Percentiles rank a stretch among this genome's conserved stretches.
These are phyloP conservation scores for Lacerta agilis DNA, from an alignment of 2,797 vertebrate genomes.

Conservation along the genomic window DNA sequence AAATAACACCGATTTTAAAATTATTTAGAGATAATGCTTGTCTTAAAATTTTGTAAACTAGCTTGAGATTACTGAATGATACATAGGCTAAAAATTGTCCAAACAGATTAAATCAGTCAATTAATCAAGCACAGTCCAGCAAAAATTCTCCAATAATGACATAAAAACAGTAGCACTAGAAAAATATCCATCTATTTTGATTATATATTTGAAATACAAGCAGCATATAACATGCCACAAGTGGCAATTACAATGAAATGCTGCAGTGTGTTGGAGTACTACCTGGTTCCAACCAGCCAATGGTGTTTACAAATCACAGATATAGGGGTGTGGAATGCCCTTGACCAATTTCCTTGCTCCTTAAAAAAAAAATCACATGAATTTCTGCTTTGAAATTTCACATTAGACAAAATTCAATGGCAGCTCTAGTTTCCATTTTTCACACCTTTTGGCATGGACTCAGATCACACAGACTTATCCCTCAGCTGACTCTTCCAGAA, in stretches of 20 bases:
- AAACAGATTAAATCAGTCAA: too few species aligned
- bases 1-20: neutral
- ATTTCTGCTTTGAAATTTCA: neutral
- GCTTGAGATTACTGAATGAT: too few species aligned
- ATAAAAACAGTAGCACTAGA: neutral
- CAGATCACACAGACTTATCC: neutral
- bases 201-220: neutral
- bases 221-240: neutral
- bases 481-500: neutral
- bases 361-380: neutral
- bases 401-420: neutral
- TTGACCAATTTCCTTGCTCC: neutral
- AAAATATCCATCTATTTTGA: neutral
- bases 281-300: too few species aligned
- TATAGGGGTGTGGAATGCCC: neutral
- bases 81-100: too few species aligned
- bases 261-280: too few species aligned
- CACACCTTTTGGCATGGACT: neutral
- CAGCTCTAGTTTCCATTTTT: too few species aligned
- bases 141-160: neutral
- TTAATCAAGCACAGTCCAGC: neutral
- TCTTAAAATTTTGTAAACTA: too few species aligned
- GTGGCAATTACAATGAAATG: neutral
- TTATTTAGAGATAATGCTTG: conserved; percentile 6
- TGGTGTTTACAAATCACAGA: neutral